Evolutionary conservation across 2,113 vertebrate species (phyloP), one percentile per base, ranked within the genome.

Genomic region (Cebus imitator): DNA sequence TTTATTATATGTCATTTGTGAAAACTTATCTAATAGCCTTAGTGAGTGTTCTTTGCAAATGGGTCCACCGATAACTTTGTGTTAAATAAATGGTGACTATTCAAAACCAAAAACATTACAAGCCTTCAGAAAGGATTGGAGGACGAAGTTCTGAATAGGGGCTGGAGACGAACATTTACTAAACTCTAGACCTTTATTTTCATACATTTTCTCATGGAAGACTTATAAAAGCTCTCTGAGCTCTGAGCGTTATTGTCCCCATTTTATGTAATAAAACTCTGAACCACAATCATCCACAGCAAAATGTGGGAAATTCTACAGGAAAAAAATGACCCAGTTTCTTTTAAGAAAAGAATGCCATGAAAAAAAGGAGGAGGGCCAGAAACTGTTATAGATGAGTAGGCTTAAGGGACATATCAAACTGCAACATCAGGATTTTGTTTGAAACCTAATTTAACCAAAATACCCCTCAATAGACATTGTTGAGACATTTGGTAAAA

Each of bases 261-360:
- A 68, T 88, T 90, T 90, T 83, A 76, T 58, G 68, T 18, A 83
- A 64, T 35, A 73, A 90, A 50, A 91, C 93, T 37, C 16, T 32
- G 50, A 87, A 84, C 18, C 13, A 52, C 25, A 93, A 45, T 10
- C 8, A 92, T 61, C 48, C 61, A 86, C 91, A 95, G 58, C n/a
- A 91, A 93, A 97, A 78, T 57, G 30, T 78, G 66, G 76, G 96
- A 91, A 64, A 94, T 80, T 96, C 66, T 96, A 58, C 27, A 87
- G 92, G n/a, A 78, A 97, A 96, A 96, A 90, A 94, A 73, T 96
- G 81, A 94, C 80, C 91, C 40, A 81, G 45, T 95, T 96, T 96
- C 85, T 97, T 91, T 7, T 14, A 64, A 57, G 80, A 94, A 94
- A 87, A 84, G 95, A 95, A 79, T 48, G 40, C 12, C 64, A 61